Evolutionary conservation across 2,888 invertebrate genomes (phyloP), one percentile per base, ranked within the genome.

Genomic region (Ormyrus nitidulus): DNA sequence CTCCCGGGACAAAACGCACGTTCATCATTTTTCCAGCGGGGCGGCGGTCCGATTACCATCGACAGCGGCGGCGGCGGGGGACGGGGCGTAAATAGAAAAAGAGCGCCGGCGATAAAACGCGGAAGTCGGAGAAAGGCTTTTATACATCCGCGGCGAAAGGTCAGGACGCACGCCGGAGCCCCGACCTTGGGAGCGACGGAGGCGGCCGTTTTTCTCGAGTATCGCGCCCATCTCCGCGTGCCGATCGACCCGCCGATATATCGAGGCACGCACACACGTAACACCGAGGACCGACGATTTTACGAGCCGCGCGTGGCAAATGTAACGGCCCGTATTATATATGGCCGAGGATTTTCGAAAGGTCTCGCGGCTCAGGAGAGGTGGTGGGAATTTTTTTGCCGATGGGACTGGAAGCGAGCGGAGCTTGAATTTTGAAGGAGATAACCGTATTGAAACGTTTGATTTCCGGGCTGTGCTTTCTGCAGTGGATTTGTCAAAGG

Each of bases 171-270:
- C 48, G 48, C 46, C 44, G 46, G 34, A 34, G 34, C 1, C 1
- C 34, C 64, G 64, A 64, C 64, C 64, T 64, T 64, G 64, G 13
- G 58, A 59, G 13, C 59, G 59, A 59, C 34, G 64, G 2, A 48
- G 48, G 44, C 9, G 62, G 44, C 48, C 64, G 64, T 64, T 49
- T 64, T 48, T 64, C 48, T 64, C 48, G n/a, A 0, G 34, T 34
- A 34, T 34, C 34, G 34, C 34, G 34, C 4, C 34, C 34, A 34
- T 34, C 34, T 34, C 34, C 3, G 34, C 34, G 34, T 3, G 34
- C 34, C 34, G 34, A 34, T 34, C 34, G 34, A 34, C 34, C 34
- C 34, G 34, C 34, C 34, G 34, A 34, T 34, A 34, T 34, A 34
- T 34, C 34, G 34, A 3, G 34, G 1, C 34, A 34, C 34, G 34